Evolutionary conservation across 2,113 vertebrate genomes (phyloP), one percentile per base, ranked within the genome.

Genomic region (Pterocles orientalis): DNA sequence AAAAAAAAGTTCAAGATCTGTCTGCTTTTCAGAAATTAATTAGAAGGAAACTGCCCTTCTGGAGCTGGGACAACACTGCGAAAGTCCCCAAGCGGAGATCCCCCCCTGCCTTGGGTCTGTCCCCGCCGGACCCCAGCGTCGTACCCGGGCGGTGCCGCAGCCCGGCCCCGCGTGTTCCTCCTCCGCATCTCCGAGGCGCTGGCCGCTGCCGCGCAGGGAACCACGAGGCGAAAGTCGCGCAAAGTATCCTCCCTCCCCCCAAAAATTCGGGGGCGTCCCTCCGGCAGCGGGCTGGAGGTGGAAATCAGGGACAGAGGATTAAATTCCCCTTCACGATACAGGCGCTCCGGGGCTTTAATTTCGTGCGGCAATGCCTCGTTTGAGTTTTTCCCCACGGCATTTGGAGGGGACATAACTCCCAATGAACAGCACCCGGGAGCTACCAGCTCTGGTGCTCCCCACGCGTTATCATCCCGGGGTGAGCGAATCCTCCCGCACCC

Each of bases 351-450:
- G 57, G 18, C 5, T 83, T 51, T 51, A 20, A 33, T 58, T 51
- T 21, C 4, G 10, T 2, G 58, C 0, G 58, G 53, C 65, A 11
- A 3, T 20, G 84, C 33, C 53, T 54, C 6, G 23, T 26, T 83
- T 18, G 65, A 47, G 41, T 39, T 71, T 76, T 73, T n/a, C 53
- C 45, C 60, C 23, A 0, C 1, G 28, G 7, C 16, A 6, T 24
- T 64, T 1, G 33, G 57, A 48, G 41, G 24, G 68, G 18, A 41
- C 72, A 5, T 4, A 33, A 24, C 51, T 23, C 17, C 10, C 24
- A 1, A 33, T 1, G n/a, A 2, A 2, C 0, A 24, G 9, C 3
- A 9, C 29, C 73, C 36, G 48, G 2, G 28, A 19, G 26, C 41
- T 4, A 34, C 5, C 39, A 48, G 51, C n/a, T 7, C 43, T 33